A percentile compares a stretch with the other conserved stretches of the same genome.
Conservation (phyloP, 1,140 invertebrate genomes). For the Drosophila leontia region DNA sequence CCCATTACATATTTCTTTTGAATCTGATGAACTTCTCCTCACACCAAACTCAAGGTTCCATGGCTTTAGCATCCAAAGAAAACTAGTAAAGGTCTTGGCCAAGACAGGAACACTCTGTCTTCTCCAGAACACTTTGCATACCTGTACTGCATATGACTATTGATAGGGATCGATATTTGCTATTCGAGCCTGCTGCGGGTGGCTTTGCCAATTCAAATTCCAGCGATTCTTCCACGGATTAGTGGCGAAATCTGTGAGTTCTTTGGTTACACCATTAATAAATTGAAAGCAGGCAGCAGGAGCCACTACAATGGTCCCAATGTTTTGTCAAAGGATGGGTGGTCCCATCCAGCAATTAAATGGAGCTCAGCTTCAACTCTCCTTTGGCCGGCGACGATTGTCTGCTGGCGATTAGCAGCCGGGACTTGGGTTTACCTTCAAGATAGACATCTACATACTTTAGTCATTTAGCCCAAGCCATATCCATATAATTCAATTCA, state of each 20-base stretch:
- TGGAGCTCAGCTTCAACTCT: slow-evolving; percentile 5
- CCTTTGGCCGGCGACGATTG: slow-evolving; percentile 29
- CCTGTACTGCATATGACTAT: slow-evolving; percentile 39
- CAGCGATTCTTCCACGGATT: slow-evolving; percentile 4
- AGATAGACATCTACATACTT: slow-evolving; percentile 49
- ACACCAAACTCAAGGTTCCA: background rate
- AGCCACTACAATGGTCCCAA: slow-evolving; percentile 22
- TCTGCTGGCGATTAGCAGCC: slow-evolving; percentile 47
- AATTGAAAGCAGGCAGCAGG: slow-evolving; percentile 3
- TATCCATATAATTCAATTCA: slow-evolving; percentile 48
- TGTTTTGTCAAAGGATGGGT: slow-evolving; percentile 36
- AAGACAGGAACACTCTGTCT: slow-evolving; percentile 6
- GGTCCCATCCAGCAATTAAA: slow-evolving; percentile 41
- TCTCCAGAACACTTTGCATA: slow-evolving; percentile 52
- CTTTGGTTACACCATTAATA: slow-evolving; percentile 12
- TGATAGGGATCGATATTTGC: slow-evolving; percentile 47
- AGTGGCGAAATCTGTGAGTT: slow-evolving; percentile 21
- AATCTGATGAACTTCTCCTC: background rate
- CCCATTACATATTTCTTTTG: too few relatives aligned
- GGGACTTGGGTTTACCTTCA: background rate
- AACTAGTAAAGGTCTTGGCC: slow-evolving; percentile 3
- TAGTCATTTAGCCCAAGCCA: slow-evolving; percentile 45
- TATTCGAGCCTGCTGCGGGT: slow-evolving; percentile 33
- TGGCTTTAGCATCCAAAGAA: too few relatives aligned
- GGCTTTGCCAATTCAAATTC: slow-evolving; percentile 22